These are phyloP conservation scores for Diadumene lineata DNA, from an alignment of 92 coral and sea anemone species.

Conservation along the genomic window DNA sequence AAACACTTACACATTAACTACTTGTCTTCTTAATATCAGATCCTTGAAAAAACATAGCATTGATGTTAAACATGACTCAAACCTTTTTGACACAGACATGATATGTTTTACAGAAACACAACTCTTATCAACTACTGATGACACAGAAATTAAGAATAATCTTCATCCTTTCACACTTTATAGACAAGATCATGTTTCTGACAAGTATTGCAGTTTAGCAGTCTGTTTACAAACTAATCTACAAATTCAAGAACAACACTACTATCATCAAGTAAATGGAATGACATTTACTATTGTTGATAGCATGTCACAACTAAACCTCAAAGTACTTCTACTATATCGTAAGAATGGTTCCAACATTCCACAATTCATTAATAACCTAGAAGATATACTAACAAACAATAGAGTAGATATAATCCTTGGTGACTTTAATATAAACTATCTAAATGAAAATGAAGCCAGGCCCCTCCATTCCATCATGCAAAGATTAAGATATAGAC, in stretches of 20 bases:
- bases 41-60: constrained; percentile 60
- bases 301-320: constrained; percentile 22
- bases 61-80: constrained; percentile 41
- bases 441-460: constrained; percentile 45
- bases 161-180: constrained; percentile 34
- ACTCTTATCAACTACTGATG: not conserved
- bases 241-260: constrained; percentile 27
- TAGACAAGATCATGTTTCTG: constrained; percentile 50
- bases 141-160: constrained; percentile 28
- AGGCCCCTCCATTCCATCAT: constrained; percentile 28
- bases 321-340: constrained; percentile 10
- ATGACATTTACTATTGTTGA: constrained; percentile 23
- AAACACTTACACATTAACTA: constrained; percentile 21
- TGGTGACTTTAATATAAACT: constrained; percentile 18
- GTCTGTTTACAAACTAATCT: constrained; percentile 33
- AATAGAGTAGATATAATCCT: constrained; percentile 45
- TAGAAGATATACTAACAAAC: constrained; percentile 27
- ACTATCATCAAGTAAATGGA: constrained; percentile 41
- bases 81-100: constrained; percentile 34
- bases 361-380: constrained; percentile 7
- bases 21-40: not conserved
- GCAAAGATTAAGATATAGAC: constrained; percentile 41
- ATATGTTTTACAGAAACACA: constrained; percentile 1
- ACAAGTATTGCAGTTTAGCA: constrained; percentile 57
- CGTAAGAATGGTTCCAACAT: constrained; percentile 15